phyloP scores from a whole-genome alignment of 2,888 invertebrate species.

The Morinoia aosen region DNA sequence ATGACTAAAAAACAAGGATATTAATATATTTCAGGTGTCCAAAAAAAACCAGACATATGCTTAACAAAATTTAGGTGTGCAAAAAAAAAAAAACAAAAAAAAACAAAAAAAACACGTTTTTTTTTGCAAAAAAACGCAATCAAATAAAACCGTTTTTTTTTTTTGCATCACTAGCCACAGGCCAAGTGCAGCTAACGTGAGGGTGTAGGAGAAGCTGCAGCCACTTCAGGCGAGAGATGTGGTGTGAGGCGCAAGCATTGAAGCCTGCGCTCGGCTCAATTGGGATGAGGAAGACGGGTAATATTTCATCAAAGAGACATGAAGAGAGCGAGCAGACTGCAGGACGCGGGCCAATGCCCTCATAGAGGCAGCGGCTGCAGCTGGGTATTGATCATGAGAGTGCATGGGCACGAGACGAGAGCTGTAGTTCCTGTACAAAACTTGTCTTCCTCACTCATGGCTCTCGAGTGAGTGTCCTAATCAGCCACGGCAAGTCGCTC shows the following conservation, averaged over 20 bases:
- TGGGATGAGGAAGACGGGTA: neutral
- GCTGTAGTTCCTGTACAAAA: neutral
- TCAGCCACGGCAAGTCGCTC: neutral
- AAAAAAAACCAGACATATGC: too few species aligned
- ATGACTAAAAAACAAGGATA: too few species aligned
- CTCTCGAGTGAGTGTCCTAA: neutral
- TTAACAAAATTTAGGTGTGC: too few species aligned
- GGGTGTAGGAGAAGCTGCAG: neutral
- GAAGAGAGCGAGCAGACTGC: slow-evolving; percentile 22
- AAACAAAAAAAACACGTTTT: too few species aligned
- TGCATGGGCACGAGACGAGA: neutral
- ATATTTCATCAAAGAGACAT: slow-evolving; percentile 21
- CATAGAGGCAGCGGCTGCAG: neutral
- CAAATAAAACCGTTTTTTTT: too few species aligned
- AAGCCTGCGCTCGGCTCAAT: neutral
- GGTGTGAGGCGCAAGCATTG: neutral
- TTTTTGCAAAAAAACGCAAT: too few species aligned
- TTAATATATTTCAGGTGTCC: too few species aligned
- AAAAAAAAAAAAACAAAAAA: too few species aligned
- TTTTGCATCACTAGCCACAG: too few species aligned
- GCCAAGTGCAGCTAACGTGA: neutral
- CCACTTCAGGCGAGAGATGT: neutral
- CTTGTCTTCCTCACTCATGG: neutral
- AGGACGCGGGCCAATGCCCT: slow-evolving; percentile 12
- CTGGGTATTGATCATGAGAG: slow-evolving; percentile 27